phyloP scores from a whole-genome alignment of 2,797 vertebrate species.

The Channallabes apus region DNA sequence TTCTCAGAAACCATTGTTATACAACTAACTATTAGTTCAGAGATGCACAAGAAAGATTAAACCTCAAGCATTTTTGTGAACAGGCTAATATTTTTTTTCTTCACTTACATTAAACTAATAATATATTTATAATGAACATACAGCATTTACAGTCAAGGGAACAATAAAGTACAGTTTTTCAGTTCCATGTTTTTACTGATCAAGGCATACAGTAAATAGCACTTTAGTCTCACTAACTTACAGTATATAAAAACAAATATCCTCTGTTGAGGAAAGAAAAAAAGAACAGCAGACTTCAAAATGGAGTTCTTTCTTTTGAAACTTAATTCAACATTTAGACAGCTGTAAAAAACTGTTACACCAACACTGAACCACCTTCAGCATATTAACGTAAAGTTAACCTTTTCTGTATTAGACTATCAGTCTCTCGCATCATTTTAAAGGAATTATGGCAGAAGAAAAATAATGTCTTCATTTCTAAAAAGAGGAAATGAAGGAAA shows the following conservation, averaged over 20 bases:
- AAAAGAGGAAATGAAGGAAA: constrained; percentile 1
- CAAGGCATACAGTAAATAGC: too few relatives aligned
- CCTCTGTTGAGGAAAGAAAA: neutral
- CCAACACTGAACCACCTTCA: neutral
- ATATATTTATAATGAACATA: too few relatives aligned
- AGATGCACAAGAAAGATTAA: too few relatives aligned
- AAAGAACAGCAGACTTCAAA: neutral
- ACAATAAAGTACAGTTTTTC: too few relatives aligned
- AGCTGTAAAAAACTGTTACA: neutral
- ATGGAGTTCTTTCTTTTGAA: neutral
- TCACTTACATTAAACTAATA: too few relatives aligned
- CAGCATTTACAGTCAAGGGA: too few relatives aligned
- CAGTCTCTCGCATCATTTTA: neutral
- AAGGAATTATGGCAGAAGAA: neutral
- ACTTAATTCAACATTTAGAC: neutral
- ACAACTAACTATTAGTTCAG: too few relatives aligned
- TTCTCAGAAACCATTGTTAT: too few relatives aligned
- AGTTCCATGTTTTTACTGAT: too few relatives aligned
- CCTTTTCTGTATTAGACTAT: neutral
- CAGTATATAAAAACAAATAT: neutral
- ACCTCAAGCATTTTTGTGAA: too few relatives aligned
- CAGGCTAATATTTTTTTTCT: too few relatives aligned
- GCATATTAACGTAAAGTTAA: neutral
- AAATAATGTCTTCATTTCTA: neutral
- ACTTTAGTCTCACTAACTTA: neutral